These are phyloP conservation scores for Podotricha telesiphe DNA, from an alignment of 2,888 invertebrate genomes.

Conservation along the genomic window DNA sequence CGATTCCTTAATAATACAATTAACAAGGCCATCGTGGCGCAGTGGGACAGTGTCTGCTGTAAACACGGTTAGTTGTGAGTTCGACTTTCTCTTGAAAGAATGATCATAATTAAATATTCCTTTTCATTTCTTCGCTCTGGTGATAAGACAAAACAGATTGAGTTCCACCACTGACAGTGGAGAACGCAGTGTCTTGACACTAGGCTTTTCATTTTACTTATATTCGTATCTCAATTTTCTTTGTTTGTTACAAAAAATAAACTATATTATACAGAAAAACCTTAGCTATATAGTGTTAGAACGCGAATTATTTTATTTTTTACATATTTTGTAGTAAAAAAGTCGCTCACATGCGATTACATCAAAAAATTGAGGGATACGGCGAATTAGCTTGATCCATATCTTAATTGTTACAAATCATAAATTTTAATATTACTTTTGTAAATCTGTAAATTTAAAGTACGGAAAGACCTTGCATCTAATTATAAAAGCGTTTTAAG, in stretches of 20 bases:
- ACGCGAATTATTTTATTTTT: not conserved
- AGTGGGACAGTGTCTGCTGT: no score
- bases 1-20: not conserved
- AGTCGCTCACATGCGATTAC: not conserved
- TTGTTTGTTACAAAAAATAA: not conserved
- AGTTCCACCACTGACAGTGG: no score
- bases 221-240: no score
- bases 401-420: slow-evolving; percentile 17
- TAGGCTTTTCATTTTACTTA: no score
- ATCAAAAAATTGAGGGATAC: not conserved
- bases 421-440: slow-evolving; percentile 16
- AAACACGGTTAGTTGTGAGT: no score
- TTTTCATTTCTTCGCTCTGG: no score
- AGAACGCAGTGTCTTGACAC: no score
- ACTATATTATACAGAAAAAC: not conserved
- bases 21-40: no score
- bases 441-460: slow-evolving; percentile 12
- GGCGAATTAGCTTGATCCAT: not conserved
- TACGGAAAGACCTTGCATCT: slow-evolving; percentile 25
- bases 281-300: not conserved
- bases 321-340: not conserved
- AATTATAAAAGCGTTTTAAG: slow-evolving; percentile 21
- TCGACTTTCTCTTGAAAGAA: no score
- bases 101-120: no score
- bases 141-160: no score